Conservation (phyloP, 2,797 vertebrate species). For the Morus bassanus region DNA sequence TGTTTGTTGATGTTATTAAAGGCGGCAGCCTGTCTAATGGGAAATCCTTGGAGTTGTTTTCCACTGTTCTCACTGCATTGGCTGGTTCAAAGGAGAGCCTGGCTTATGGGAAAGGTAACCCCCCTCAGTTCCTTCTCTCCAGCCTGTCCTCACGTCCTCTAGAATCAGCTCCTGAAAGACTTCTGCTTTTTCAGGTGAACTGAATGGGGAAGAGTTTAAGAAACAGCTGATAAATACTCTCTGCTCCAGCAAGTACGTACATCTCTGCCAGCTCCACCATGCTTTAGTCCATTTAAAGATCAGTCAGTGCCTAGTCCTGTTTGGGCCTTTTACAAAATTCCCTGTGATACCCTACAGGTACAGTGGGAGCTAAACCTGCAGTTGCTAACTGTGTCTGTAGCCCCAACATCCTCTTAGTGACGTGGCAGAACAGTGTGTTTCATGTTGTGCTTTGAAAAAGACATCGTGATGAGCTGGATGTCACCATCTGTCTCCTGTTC, state of each 20-base stretch:
- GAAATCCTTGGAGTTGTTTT: constrained; percentile 93
- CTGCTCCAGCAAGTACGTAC: constrained; percentile 89
- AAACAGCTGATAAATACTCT: constrained; percentile 93
- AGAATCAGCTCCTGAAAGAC: background rate
- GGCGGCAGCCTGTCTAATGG: constrained; percentile 84
- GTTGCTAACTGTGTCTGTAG: background rate
- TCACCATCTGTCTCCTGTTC: background rate
- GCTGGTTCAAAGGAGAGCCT: constrained; percentile 81
- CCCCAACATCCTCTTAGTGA: background rate
- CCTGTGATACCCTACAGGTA: background rate
- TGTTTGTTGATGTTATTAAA: constrained; percentile 88
- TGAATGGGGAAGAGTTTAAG: constrained; percentile 92
- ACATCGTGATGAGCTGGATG: background rate
- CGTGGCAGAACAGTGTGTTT: background rate
- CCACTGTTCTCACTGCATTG: constrained; percentile 88
- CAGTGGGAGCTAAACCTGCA: background rate
- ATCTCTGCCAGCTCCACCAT: background rate
- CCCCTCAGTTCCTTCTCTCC: background rate
- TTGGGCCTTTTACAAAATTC: background rate
- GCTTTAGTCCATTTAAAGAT: background rate
- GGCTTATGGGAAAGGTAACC: constrained; percentile 87
- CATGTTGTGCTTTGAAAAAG: background rate
- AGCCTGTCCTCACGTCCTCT: background rate
- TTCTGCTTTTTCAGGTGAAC: constrained; percentile 80
- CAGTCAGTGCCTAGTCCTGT: background rate